These are phyloP conservation scores for Sialis fuliginosa DNA, from an alignment of 2,888 invertebrate genomes.

Conservation along the genomic window DNA sequence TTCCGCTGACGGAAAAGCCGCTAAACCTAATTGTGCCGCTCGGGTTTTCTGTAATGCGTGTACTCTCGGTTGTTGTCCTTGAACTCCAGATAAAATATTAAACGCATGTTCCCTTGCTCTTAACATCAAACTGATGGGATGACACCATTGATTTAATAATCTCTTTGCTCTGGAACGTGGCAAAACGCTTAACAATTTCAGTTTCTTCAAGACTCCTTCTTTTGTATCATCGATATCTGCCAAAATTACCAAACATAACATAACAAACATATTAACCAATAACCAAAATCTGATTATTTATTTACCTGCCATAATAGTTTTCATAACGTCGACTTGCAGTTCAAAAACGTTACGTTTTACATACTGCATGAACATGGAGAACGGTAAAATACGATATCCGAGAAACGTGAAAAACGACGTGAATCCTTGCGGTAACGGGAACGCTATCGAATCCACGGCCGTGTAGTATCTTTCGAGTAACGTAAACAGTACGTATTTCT, in stretches of 20 bases:
- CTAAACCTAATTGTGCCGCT: constrained; percentile 27
- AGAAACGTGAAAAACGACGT: constrained; percentile 78
- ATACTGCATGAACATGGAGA: constrained; percentile 67
- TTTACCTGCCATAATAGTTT: constrained; percentile 61
- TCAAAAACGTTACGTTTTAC: constrained; percentile 70
- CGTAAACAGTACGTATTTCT: constrained; percentile 55
- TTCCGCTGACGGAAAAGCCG: constrained; percentile 54
- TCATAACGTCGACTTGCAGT: constrained; percentile 74
- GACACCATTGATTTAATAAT: constrained; percentile 58
- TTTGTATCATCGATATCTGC: constrained; percentile 30
- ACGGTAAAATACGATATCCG: constrained; percentile 60
- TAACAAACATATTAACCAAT: not conserved
- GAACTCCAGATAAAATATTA: constrained; percentile 58
- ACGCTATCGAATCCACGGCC: constrained; percentile 62
- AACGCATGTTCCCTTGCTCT: constrained; percentile 68
- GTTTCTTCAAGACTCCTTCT: constrained; percentile 46
- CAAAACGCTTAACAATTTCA: constrained; percentile 51
- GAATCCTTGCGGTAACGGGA: constrained; percentile 72
- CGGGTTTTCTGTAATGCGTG: constrained; percentile 15
- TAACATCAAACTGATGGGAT: constrained; percentile 57
- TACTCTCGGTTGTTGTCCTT: constrained; percentile 22
- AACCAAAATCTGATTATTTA: not conserved
- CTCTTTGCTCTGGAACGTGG: constrained; percentile 65
- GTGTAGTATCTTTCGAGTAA: constrained; percentile 66
- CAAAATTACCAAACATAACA: constrained; percentile 9